Percentiles rank a stretch among this genome's conserved stretches.
phyloP scores from a whole-genome alignment of 2,113 vertebrate species.

The Drymodes brunneopygia region DNA sequence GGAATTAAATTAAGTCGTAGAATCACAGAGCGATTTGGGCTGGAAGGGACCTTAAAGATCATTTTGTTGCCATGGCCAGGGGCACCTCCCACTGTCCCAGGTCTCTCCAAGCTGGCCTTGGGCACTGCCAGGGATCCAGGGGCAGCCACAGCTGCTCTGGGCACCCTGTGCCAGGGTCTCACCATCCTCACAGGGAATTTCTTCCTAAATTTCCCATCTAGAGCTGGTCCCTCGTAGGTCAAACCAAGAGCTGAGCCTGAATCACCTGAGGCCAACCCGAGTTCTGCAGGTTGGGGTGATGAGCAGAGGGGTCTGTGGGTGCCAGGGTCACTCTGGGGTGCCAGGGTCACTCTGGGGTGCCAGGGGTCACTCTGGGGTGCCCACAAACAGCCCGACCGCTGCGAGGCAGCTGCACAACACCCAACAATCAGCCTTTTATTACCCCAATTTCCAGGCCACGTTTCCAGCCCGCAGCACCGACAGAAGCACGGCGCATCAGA shows the following conservation, averaged over 20 bases:
- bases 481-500: not conserved
- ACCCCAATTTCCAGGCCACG: not conserved
- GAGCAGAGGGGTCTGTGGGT: not conserved
- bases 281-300: accelerated
- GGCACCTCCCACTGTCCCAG: accelerated
- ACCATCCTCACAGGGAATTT: too few species aligned
- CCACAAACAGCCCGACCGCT: accelerated
- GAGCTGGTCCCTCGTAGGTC: not conserved
- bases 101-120: accelerated
- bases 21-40: not conserved
- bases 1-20: not conserved
- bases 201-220: not conserved
- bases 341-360: not conserved
- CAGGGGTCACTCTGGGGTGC: not conserved
- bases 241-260: not conserved
- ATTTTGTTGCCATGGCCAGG: not conserved
- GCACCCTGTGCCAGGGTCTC: not conserved
- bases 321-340: not conserved
- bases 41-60: not conserved
- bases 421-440: not conserved
- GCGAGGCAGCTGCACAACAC: not conserved
- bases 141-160: not conserved
- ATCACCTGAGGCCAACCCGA: not conserved
- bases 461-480: not conserved
- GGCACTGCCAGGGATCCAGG: not conserved